Conservation (phyloP, 1,140 invertebrate species). For the Himalopsyche phryganea region DNA sequence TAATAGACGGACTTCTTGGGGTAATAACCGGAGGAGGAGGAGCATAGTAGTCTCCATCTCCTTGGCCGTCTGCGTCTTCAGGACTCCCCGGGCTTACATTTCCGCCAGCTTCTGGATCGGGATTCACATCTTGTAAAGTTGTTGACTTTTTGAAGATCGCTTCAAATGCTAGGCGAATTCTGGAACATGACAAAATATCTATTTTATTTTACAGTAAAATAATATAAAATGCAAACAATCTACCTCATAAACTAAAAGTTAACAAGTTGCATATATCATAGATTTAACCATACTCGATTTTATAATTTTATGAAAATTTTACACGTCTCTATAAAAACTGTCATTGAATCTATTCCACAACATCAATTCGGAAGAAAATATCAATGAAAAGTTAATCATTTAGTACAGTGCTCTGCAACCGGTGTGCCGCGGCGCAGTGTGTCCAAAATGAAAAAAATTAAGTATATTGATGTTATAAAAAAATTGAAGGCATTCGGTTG, state of each 20-base stretch:
- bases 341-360: no score
- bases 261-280: background rate
- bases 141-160: constrained; percentile 85
- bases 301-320: no score
- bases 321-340: no score
- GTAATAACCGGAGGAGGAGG: constrained; percentile 32
- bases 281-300: no score
- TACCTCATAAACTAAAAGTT: background rate
- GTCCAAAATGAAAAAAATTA: no score
- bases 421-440: no score
- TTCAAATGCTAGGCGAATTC: constrained; percentile 84
- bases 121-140: constrained; percentile 76
- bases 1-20: constrained; percentile 63
- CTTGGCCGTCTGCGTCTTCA: constrained; percentile 40
- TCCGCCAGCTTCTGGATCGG: constrained; percentile 58
- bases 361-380: no score
- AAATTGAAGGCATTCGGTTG: no score
- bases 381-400: no score
- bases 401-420: no score
- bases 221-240: constrained; percentile 2
- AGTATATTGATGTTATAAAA: no score
- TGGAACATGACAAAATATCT: constrained; percentile 36
- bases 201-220: constrained; percentile 9
- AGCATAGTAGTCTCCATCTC: constrained; percentile 34
- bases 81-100: constrained; percentile 38